phyloP scores from a whole-genome alignment of 1,140 invertebrate species.

The Chrysopa pallens region DNA sequence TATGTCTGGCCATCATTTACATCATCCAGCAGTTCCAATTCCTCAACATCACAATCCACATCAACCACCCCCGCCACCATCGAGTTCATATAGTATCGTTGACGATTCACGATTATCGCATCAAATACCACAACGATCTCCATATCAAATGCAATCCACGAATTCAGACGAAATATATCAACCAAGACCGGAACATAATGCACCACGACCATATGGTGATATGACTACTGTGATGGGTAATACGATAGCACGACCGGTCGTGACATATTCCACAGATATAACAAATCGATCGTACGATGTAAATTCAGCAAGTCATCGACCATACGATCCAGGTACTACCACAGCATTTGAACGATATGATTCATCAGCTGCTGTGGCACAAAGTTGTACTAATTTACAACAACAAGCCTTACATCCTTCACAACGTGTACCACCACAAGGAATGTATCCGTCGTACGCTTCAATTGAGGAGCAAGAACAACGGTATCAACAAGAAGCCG shows the following conservation, averaged over 20 bases:
- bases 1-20: conserved; percentile 22
- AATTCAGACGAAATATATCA: conserved; percentile 30
- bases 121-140: conserved; percentile 31
- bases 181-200: conserved; percentile 11
- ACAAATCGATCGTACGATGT: conserved; percentile 26
- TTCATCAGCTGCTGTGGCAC: conserved; percentile 24
- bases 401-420: conserved; percentile 29
- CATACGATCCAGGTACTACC: conserved; percentile 37
- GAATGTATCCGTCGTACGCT: conserved; percentile 30
- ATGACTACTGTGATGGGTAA: conserved; percentile 20
- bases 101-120: neutral
- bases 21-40: conserved; percentile 6
- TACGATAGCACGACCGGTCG: conserved; percentile 35
- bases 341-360: conserved; percentile 60
- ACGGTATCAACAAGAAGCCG: conserved; percentile 39
- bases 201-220: conserved; percentile 30
- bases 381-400: conserved; percentile 33
- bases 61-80: conserved; percentile 22
- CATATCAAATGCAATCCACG: conserved; percentile 32
- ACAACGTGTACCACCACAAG: conserved; percentile 25
- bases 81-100: conserved; percentile 23
- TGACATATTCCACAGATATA: conserved; percentile 35
- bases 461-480: conserved; percentile 33
- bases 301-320: conserved; percentile 32
- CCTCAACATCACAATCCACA: conserved; percentile 23